Percentiles rank a stretch among this genome's conserved stretches.
Evolutionary conservation across 1,140 invertebrate genomes (phyloP).

Genomic region (Pemphigus obesinymphae): DNA sequence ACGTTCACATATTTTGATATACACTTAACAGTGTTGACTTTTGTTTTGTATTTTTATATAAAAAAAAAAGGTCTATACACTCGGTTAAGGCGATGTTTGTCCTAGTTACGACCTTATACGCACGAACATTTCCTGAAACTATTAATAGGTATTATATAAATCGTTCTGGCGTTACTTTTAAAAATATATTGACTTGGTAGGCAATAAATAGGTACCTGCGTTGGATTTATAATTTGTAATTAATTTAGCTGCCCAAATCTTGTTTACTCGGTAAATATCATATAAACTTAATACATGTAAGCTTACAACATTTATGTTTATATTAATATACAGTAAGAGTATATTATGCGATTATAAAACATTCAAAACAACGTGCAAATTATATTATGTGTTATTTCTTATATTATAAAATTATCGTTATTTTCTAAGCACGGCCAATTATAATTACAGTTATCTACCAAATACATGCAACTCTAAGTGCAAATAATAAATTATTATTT

Average conservation of each 20-base stretch:
- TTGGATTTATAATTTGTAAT: not conserved
- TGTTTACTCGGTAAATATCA: not conserved
- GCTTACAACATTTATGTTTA: too few species aligned
- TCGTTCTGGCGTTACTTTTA: not conserved
- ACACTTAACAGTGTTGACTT: not conserved
- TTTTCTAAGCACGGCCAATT: not conserved
- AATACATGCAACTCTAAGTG: not conserved
- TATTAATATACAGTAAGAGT: not conserved
- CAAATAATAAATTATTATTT: not conserved
- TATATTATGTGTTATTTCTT: not conserved
- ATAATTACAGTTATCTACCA: not conserved
- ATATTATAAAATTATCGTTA: not conserved
- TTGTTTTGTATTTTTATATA: not conserved
- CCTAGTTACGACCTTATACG: not conserved
- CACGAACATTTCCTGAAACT: not conserved
- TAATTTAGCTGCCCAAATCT: not conserved
- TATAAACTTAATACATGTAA: not conserved
- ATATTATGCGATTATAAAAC: not conserved
- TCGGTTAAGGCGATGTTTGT: not conserved
- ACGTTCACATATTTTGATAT: not conserved
- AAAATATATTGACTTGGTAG: too few species aligned
- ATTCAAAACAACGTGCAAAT: not conserved
- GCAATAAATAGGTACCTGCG: too few species aligned
- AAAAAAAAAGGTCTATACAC: not conserved
- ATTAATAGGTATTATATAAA: too few species aligned